A percentile compares a stretch with the other conserved stretches of the same genome.
Evolutionary conservation across 1,140 invertebrate genomes (phyloP).

Genomic region (Pinna nobilis): DNA sequence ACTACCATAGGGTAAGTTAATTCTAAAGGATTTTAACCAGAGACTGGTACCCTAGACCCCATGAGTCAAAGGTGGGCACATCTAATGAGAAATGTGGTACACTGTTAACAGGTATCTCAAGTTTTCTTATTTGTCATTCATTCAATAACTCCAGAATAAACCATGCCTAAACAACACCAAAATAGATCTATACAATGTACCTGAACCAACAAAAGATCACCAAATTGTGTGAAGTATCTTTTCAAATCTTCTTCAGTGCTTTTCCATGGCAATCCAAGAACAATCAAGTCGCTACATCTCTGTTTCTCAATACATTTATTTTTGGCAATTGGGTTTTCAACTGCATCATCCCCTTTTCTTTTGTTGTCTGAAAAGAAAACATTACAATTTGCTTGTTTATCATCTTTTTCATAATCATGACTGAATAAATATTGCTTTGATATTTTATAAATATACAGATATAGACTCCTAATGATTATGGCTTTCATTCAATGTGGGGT

Average conservation of each 20-base stretch:
- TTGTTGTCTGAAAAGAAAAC: constrained; percentile 93
- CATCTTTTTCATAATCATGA: constrained; percentile 41
- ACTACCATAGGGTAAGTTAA: no score
- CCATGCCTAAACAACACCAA: no score
- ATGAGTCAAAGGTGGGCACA: no score
- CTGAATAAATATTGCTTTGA: constrained; percentile 28
- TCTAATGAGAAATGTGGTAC: neutral
- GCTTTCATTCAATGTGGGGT: no score
- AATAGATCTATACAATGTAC: constrained; percentile 55
- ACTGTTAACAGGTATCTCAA: neutral
- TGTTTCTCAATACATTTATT: constrained; percentile 82
- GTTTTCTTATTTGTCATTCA: neutral
- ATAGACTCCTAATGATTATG: no score
- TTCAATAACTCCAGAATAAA: no score
- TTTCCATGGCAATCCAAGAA: constrained; percentile 80
- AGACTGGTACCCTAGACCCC: no score
- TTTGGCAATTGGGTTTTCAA: constrained; percentile 91
- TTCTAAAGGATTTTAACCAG: no score
- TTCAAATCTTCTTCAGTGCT: constrained; percentile 75
- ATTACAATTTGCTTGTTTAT: constrained; percentile 41
- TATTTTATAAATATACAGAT: neutral
- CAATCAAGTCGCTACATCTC: constrained; percentile 97
- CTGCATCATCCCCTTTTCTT: constrained; percentile 93
- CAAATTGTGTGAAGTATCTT: constrained; percentile 77
- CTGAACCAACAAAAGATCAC: constrained; percentile 76